Conservation (phyloP, 2,113 vertebrate genomes). For the Aspidoscelis tigris region DNA sequence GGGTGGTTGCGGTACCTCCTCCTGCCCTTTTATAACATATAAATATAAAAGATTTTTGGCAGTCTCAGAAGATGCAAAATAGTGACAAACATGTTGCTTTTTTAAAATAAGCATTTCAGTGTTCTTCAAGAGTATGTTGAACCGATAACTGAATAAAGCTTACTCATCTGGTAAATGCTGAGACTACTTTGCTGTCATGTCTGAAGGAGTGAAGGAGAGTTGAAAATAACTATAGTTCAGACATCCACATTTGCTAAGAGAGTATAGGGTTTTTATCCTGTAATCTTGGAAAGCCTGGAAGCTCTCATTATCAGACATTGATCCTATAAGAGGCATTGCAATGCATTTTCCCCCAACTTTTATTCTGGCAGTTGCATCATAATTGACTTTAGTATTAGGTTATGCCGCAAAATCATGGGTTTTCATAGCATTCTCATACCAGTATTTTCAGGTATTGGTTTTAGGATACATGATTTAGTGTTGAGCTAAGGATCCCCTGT, state of each 20-base stretch:
- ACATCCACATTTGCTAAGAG: background rate
- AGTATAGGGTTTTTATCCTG: background rate
- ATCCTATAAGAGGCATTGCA: background rate
- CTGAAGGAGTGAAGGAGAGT: background rate
- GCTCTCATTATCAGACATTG: background rate
- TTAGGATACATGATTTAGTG: background rate
- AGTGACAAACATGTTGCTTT: no score
- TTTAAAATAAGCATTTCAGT: no score
- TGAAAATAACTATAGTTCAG: background rate
- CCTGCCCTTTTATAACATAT: no score
- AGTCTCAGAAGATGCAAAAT: no score
- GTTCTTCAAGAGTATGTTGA: no score
- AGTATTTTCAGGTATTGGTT: background rate
- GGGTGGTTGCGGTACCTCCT: no score
- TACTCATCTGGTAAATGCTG: background rate
- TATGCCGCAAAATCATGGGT: background rate
- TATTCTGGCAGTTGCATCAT: background rate
- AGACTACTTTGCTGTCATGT: background rate
- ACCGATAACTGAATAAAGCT: background rate
- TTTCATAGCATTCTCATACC: background rate
- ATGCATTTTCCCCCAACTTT: background rate
- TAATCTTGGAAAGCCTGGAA: conserved; percentile 3
- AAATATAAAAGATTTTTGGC: no score
- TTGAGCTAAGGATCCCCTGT: background rate
- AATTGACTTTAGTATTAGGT: background rate